Conservation (phyloP, 2,113 vertebrate genomes). For the Columba janthina region DNA sequence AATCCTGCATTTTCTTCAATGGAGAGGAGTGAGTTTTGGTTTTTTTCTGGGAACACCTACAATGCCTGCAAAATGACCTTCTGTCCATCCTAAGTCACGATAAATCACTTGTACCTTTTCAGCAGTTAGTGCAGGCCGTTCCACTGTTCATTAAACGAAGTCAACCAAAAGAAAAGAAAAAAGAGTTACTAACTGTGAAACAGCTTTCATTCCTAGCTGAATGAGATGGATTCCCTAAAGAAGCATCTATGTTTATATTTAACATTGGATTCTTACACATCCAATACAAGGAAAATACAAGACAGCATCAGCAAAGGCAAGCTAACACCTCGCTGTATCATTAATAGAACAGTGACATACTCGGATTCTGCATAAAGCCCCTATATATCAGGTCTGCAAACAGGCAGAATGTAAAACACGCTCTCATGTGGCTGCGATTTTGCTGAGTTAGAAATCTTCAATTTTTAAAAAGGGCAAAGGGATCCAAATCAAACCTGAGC, state of each 20-base stretch:
- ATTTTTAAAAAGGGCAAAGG: slow-evolving; percentile 24
- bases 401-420: neutral
- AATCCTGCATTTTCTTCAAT: neutral
- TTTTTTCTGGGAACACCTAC: neutral
- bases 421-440: neutral
- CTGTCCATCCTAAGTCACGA: neutral
- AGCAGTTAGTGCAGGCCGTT: neutral
- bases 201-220: neutral
- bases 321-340: neutral
- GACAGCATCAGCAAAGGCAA: slow-evolving; percentile 1
- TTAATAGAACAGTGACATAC: neutral
- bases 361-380: neutral
- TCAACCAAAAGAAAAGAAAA: neutral
- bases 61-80: neutral
- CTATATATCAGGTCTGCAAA: neutral
- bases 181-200: neutral
- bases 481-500: neutral
- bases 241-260: neutral
- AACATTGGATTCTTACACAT: neutral
- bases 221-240: neutral
- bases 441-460: slow-evolving; percentile 16
- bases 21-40: accelerated
- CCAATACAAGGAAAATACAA: neutral
- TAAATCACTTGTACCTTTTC: neutral
- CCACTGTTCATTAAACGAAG: neutral